Base-by-base conservation (phyloP, 2,888 invertebrate genomes). In the Fabriciana adippe region DNA sequence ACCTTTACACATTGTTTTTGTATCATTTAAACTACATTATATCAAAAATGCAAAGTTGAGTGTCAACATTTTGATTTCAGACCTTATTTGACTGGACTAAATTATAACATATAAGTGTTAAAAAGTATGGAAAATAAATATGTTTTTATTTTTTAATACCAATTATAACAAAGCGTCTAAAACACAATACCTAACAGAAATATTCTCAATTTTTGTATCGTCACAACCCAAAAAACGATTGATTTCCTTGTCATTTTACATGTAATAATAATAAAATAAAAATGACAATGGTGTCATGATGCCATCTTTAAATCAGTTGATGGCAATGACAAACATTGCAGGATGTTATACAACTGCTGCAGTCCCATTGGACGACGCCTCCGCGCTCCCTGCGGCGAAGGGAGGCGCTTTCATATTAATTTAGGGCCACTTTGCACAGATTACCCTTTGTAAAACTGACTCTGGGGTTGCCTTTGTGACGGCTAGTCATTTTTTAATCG, bases 361-460 rank as follows among this genome's bases (percentile, higher is more conserved):
- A 71, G 65, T 75, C 71, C 79, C 78, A 89, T 90, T 90, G 90
- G 90, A 74, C 66, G 70, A 60, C 66, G 68, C 59, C 63, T 65
- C 65, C 61, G 62, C 60, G 78, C 74, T 65, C 73, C 77, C 75
- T 74, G 74, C 77, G 70, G 80, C 68, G 78, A 78, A 78, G 83
- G 84, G 83, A 80, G 83, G 81, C 76, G 76, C 79, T 74, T 81
- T 83, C 79, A 80, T 83, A 82, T 84, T 84, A 83, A 85, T 85
- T 87, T 83, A 78, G 83, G 82, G 82, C 84, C 85, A 88, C 86
- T 88, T 93, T 88, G 88, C 86, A 85, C 86, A 89, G 91, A 93
- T 93, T 90, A 89, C 87, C 88, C 85, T 85, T 93, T 93, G 91
- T 90, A 79, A 82, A 79, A 78, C 83, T 93, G 93, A 88, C 85